Conservation (phyloP, 1,140 invertebrate species). For the Gonatopus flavifemur region DNA sequence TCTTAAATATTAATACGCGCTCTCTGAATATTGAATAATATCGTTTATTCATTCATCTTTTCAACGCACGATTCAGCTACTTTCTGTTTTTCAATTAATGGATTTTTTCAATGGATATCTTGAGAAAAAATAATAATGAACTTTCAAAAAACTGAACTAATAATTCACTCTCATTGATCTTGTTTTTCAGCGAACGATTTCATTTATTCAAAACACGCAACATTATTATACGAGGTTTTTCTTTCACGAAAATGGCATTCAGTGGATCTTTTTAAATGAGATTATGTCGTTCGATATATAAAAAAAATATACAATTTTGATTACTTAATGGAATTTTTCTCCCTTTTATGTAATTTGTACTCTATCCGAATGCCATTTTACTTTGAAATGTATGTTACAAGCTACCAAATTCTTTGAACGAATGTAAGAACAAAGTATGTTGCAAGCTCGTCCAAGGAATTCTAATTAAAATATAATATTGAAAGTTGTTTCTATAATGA, state of each 20-base stretch:
- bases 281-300: constrained; percentile 54
- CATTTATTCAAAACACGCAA: constrained; percentile 46
- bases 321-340: constrained; percentile 53
- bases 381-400: constrained; percentile 46
- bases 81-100: constrained; percentile 39
- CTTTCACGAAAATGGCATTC: constrained; percentile 58
- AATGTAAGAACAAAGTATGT: constrained; percentile 39
- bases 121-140: constrained; percentile 8
- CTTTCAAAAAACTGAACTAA: constrained; percentile 18
- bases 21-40: constrained; percentile 34
- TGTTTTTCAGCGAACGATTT: constrained; percentile 21
- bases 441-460: constrained; percentile 39
- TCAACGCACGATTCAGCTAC: constrained; percentile 42
- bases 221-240: constrained; percentile 46
- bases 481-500: constrained; percentile 12
- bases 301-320: constrained; percentile 61
- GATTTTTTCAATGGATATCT: constrained; percentile 45
- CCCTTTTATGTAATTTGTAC: constrained; percentile 59
- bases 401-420: constrained; percentile 38
- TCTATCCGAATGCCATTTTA: constrained; percentile 60
- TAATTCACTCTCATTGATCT: constrained; percentile 30
- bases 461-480: constrained; percentile 50
- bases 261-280: constrained; percentile 53
- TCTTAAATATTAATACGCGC: constrained; percentile 44
- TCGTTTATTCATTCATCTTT: constrained; percentile 36